These are phyloP conservation scores for Linepithema humile DNA, from an alignment of 1,140 invertebrate genomes.

Conservation along the genomic window DNA sequence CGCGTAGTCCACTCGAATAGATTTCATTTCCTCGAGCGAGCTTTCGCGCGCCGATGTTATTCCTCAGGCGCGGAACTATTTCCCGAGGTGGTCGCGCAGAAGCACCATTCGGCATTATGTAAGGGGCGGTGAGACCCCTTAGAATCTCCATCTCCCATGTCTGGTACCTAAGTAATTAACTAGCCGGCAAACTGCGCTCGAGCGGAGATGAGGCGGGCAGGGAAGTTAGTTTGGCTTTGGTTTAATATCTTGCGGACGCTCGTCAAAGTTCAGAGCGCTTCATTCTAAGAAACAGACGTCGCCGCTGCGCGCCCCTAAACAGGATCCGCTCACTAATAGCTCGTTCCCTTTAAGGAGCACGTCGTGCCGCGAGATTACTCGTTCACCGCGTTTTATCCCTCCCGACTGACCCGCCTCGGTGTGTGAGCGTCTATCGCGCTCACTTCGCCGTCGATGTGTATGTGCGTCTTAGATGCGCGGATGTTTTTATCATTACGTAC, in stretches of 20 bases:
- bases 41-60: slow-evolving; percentile 58
- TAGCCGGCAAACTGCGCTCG: slow-evolving; percentile 59
- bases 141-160: slow-evolving; percentile 48
- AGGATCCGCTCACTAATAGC: slow-evolving; percentile 37
- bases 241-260: slow-evolving; percentile 59
- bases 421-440: not conserved
- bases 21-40: slow-evolving; percentile 68
- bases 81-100: slow-evolving; percentile 30
- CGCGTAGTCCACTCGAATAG: slow-evolving; percentile 67
- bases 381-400: slow-evolving; percentile 27
- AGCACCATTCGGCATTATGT: slow-evolving; percentile 12
- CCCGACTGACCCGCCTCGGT: not conserved
- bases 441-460: not conserved
- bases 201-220: slow-evolving; percentile 10
- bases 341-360: slow-evolving; percentile 47
- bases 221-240: slow-evolving; percentile 53
- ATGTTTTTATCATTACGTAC: slow-evolving; percentile 24
- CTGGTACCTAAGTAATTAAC: slow-evolving; percentile 74
- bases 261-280: slow-evolving; percentile 38
- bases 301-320: slow-evolving; percentile 31
- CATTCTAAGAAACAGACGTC: slow-evolving; percentile 43
- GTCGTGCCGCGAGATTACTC: slow-evolving; percentile 35
- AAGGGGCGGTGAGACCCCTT: slow-evolving; percentile 14
- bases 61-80: slow-evolving; percentile 53
- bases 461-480: not conserved